These are phyloP conservation scores for Trichonephila clavata DNA, from an alignment of 1,140 invertebrate species.

Conservation along the genomic window DNA sequence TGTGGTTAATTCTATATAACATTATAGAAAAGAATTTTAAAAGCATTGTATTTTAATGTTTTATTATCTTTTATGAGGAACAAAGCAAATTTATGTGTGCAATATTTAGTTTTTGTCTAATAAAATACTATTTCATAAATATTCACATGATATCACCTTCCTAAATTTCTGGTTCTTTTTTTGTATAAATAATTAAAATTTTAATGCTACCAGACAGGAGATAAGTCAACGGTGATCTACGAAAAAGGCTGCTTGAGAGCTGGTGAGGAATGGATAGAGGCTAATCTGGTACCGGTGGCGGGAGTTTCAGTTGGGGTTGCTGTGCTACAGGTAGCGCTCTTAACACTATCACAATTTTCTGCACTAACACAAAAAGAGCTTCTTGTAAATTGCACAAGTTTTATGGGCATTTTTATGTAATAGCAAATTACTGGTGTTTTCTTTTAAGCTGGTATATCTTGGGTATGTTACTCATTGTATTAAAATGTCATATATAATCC, in stretches of 20 bases:
- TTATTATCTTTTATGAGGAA: no score
- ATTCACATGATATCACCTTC: background rate
- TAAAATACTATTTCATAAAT: background rate
- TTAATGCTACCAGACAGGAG: slow-evolving; percentile 80
- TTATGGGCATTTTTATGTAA: background rate
- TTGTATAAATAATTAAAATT: background rate
- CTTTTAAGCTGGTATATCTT: no score
- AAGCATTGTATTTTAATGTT: no score
- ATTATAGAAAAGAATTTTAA: no score
- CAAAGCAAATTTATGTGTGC: no score
- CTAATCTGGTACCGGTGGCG: slow-evolving; percentile 93
- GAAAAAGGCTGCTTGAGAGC: slow-evolving; percentile 95
- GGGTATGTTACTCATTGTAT: no score
- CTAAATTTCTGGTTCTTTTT: background rate
- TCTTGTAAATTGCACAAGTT: background rate
- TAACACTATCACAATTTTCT: slow-evolving; percentile 30
- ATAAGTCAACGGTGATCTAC: slow-evolving; percentile 90
- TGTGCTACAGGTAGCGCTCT: slow-evolving; percentile 88
- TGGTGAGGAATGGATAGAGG: slow-evolving; percentile 96
- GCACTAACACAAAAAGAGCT: slow-evolving; percentile 52
- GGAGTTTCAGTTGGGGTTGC: slow-evolving; percentile 90
- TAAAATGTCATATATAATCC: no score
- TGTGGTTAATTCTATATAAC: no score
- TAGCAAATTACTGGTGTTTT: no score
- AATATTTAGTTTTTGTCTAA: no score